Conservation (phyloP, 2,888 invertebrate species). For the Colostygia pectinataria region DNA sequence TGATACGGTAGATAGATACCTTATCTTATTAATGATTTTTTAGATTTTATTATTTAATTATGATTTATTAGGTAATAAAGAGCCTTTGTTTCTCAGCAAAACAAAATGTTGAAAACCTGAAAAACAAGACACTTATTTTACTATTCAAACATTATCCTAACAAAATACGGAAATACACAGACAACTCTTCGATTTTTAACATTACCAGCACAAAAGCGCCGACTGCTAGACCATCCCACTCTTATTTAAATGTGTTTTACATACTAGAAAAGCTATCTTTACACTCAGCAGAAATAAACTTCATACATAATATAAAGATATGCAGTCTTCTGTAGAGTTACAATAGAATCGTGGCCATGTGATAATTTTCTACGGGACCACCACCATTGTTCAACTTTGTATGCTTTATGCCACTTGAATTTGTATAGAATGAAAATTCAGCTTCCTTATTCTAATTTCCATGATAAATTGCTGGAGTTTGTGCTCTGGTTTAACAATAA, state of each 20-base stretch:
- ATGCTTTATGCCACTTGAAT: conserved; percentile 49
- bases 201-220: conserved; percentile 15
- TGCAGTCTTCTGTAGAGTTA: conserved; percentile 36
- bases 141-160: neutral
- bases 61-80: too few species aligned
- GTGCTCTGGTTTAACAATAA: conserved; percentile 22
- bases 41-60: too few species aligned
- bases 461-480: conserved; percentile 32
- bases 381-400: conserved; percentile 59
- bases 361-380: conserved; percentile 57
- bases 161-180: neutral
- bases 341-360: conserved; percentile 50
- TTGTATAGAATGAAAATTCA: conserved; percentile 61
- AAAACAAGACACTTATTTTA: too few species aligned
- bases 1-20: too few species aligned
- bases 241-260: conserved; percentile 68
- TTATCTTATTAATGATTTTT: too few species aligned
- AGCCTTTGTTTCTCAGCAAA: too few species aligned
- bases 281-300: conserved; percentile 57
- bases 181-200: conserved; percentile 3
- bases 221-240: conserved; percentile 41
- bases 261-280: conserved; percentile 57
- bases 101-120: too few species aligned
- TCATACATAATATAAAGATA: conserved; percentile 39
- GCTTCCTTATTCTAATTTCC: conserved; percentile 58